phyloP scores from a whole-genome alignment of 2,113 vertebrate species.

The Scolopax mira region DNA sequence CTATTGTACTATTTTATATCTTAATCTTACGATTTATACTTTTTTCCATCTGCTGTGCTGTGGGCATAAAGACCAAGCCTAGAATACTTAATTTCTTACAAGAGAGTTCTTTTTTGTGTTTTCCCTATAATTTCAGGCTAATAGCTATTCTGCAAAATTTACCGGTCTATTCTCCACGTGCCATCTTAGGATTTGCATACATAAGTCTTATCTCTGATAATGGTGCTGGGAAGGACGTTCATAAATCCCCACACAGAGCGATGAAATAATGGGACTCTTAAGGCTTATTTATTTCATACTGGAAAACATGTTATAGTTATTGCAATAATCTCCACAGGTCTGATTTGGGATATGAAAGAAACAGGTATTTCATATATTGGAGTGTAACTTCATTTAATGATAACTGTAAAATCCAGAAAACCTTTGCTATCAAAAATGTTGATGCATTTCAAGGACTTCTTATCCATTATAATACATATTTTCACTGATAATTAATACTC shows the following conservation, averaged over 20 bases:
- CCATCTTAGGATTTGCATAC: constrained; percentile 33
- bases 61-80: not conserved
- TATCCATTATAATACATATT: not conserved
- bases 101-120: not conserved
- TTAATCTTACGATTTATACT: not conserved
- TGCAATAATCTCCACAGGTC: not conserved
- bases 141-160: constrained; percentile 20
- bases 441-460: not conserved
- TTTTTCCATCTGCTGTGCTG: not conserved
- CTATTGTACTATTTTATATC: not conserved
- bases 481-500: not conserved
- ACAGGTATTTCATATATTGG: not conserved
- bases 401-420: not conserved
- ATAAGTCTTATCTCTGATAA: constrained; percentile 16
- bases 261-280: constrained; percentile 32
- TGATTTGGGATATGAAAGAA: not conserved
- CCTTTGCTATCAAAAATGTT: not conserved
- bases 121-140: constrained; percentile 8
- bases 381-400: not conserved
- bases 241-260: not conserved
- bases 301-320: not conserved
- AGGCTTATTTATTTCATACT: constrained; percentile 14
- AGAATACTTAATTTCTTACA: constrained; percentile 4
- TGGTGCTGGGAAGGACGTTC: not conserved
- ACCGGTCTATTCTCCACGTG: not conserved